These are phyloP conservation scores for Aurelia aurita DNA, from an alignment of 30 jellyfish, hydroid and myxozoan genomes.

Conservation along the genomic window DNA sequence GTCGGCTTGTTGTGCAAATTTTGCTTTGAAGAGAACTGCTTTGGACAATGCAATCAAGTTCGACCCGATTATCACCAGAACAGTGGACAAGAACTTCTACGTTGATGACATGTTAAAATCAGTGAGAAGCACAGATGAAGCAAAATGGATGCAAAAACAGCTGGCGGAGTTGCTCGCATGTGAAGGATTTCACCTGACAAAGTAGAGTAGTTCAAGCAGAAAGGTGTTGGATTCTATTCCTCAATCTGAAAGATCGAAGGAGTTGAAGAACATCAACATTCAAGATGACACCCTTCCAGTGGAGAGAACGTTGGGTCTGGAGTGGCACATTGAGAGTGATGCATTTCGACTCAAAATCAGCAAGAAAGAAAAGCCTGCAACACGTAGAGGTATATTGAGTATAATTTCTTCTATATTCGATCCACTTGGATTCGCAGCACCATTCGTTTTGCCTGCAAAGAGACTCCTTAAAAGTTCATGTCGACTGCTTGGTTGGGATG, in stretches of 20 bases:
- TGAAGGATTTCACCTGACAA: slow-evolving; percentile 58
- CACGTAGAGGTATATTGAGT: no score
- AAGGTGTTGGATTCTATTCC: slow-evolving; percentile 26
- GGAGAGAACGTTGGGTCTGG: no score
- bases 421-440: slow-evolving; percentile 56
- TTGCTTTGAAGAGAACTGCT: slow-evolving; percentile 45
- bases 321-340: no score
- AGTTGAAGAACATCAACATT: slow-evolving; percentile 4
- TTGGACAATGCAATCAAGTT: slow-evolving; percentile 12
- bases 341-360: no score
- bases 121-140: slow-evolving; percentile 16
- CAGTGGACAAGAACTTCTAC: slow-evolving; percentile 14
- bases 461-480: no score
- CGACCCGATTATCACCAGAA: neutral
- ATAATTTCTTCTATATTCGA: slow-evolving; percentile 39
- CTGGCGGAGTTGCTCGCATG: slow-evolving; percentile 37
- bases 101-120: slow-evolving; percentile 44
- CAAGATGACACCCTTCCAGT: slow-evolving; percentile 26
- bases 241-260: slow-evolving; percentile 12
- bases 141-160: slow-evolving; percentile 16
- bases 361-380: no score
- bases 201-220: slow-evolving; percentile 12
- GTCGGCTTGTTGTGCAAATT: slow-evolving; percentile 38
- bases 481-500: slow-evolving; percentile 36
- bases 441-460: slow-evolving; percentile 31